Conservation (phyloP, 2,888 invertebrate genomes). For the Neoaliturus tenellus region DNA sequence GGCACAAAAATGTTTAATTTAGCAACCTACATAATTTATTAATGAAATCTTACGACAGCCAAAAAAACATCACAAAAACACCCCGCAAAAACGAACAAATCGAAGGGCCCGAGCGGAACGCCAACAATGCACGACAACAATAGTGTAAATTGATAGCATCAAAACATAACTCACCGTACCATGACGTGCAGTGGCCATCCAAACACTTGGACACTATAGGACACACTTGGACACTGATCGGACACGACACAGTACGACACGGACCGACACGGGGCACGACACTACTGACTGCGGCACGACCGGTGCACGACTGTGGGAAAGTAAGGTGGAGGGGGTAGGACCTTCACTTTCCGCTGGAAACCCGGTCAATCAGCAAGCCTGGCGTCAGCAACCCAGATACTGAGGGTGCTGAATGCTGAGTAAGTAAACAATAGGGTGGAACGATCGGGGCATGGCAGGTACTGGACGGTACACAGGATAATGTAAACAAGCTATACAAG, state of each 20-base stretch:
- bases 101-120: no score
- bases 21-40: no score
- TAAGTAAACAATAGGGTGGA: background rate
- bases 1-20: no score
- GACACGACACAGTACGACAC: background rate
- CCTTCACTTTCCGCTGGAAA: background rate
- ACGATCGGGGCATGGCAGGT: no score
- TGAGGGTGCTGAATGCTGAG: background rate
- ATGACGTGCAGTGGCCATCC: constrained; percentile 9
- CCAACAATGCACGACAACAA: no score
- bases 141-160: no score
- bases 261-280: background rate
- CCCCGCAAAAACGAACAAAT: no score
- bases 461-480: no score
- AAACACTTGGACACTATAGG: background rate
- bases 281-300: background rate
- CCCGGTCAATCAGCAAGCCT: background rate
- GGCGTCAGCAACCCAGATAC: background rate
- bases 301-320: background rate
- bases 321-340: background rate
- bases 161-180: background rate
- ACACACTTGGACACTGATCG: background rate
- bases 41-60: no score
- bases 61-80: no score
- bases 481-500: no score